Evolutionary conservation across 2,888 invertebrate species (phyloP), one percentile per base, ranked within the genome.

Genomic region (Spodoptera exigua): DNA sequence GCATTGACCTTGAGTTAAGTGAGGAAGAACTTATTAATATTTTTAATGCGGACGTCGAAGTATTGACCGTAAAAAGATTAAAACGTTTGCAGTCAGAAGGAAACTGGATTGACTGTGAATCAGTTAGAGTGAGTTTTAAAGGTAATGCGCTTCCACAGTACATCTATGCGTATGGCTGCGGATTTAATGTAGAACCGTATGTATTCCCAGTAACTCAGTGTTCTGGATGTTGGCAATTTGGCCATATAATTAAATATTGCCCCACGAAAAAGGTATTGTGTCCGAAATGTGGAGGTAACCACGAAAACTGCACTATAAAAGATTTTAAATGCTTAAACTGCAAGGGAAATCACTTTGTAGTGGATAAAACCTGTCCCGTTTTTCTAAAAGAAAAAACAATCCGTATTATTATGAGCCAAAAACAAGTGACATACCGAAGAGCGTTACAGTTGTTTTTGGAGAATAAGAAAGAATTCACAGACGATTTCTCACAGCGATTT

Each of bases 91-190:
- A 52, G 14, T 32, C 45, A 7, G 54, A 60, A 4, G 60, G 49
- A 0, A 35, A 49, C 18, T 79, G 76, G 77, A 17, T 48, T 2
- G 17, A 49, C 1, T 53, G 71, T 44, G 74, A 76, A 58, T 46
- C 67, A 9, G 43, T 74, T 0, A 46, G 79, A 7, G 0, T 80
- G 0, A 41, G 70, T 18, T 78, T 80, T 55, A 63, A 65, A 40
- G 63, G 63, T 10, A 5, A 49, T 10, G 16, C 7, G 0, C 44
- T 73, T 35, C 76, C 75, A 3, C 0, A 45, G 0, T 45, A 61
- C 43, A 41, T 78, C 0, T 62, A 46, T 34, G 58, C 62, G 3
- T 61, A 72, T 43, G 62, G 39, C 2, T 43, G 61, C 3, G 52
- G 68, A 2, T 52, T 70, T 2, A 70, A 64, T 39, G 77, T 79